A percentile compares a stretch with the other conserved stretches of the same genome.
These are phyloP conservation scores for Fabriciana adippe DNA, from an alignment of 2,888 invertebrate species.

Conservation along the genomic window DNA sequence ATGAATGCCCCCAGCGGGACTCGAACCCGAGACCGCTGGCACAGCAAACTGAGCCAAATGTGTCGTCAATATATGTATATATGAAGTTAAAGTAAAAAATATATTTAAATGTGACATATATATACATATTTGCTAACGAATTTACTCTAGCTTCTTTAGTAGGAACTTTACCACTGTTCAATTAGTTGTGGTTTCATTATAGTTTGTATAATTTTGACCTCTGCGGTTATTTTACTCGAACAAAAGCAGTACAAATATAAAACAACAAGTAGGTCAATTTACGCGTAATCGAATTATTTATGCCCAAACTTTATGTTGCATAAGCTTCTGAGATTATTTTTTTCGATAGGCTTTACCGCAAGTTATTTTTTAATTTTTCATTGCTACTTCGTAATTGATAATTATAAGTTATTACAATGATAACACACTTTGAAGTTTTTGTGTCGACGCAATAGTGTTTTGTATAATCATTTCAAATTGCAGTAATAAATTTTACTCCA, in stretches of 20 bases:
- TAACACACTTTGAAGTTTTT: background rate
- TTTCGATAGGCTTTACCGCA: constrained; percentile 9
- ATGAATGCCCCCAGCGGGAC: no score
- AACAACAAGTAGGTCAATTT: constrained; percentile 7
- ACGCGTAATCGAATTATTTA: constrained; percentile 24
- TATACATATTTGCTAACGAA: background rate
- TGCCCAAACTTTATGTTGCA: constrained; percentile 8
- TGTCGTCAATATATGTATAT: no score
- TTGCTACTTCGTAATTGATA: background rate
- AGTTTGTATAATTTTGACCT: constrained; percentile 4
- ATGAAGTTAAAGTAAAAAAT: no score
- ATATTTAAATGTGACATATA: no score
- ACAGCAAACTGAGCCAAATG: no score
- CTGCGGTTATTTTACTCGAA: constrained; percentile 16
- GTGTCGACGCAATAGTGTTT: no score
- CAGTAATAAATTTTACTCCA: no score
- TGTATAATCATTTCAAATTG: no score
- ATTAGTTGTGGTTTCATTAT: background rate
- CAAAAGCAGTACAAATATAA: background rate
- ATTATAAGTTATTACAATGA: background rate
- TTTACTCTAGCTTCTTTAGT: background rate
- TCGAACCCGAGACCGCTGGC: no score
- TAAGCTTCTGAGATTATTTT: background rate
- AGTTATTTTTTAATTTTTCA: background rate
- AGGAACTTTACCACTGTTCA: background rate